Evolutionary conservation across 2,888 invertebrate genomes (phyloP), one percentile per base, ranked within the genome.

Genomic region (Cataglyphis albicans): DNA sequence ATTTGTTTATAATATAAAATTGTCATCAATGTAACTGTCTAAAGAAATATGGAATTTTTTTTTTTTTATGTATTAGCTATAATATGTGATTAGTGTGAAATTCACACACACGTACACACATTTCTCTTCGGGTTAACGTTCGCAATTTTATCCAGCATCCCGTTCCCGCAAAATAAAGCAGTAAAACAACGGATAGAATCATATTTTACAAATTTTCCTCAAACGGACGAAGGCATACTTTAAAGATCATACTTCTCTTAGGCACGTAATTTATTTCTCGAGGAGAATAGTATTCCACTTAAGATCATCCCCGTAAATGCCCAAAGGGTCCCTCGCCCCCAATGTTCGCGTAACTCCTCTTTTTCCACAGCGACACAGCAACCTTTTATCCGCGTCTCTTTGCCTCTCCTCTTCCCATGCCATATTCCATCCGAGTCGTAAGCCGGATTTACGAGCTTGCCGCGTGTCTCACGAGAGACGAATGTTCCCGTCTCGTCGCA

Each of bases 361-460:
- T 72, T 52, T 32, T 44, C 59, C 32, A 18, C 44, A 38, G 21
- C 72, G 44, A 32, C 12, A 67, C 41, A 15, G 67, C 44, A 25
- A 29, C 15, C 48, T 52, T 61, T 72, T 44, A 61, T 41, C 59
- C 59, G 21, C 18, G 32, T 55, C 52, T 21, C 29, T 70, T 18
- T 55, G 12, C 52, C 10, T 21, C 41, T 6, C 68, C 41, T 21
- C 25, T 35, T 25, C 25, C 41, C 57, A 68, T 68, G 68, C 41
- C 57, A 68, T 68, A 78, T 78, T 70, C 70, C 21, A 55, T 57
- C 76, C 57, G 52, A 72, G 44, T 57, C 78, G 52, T 72, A 72
- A 80, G 72, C 78, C 41, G 78, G 70, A 80, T 80, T 78, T 80
- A 80, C 72, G 78, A 80, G 72, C 70, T 57, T 70, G 55, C 55